Base-by-base conservation (phyloP, 2,888 invertebrate species). In the Melanargia galathea region DNA sequence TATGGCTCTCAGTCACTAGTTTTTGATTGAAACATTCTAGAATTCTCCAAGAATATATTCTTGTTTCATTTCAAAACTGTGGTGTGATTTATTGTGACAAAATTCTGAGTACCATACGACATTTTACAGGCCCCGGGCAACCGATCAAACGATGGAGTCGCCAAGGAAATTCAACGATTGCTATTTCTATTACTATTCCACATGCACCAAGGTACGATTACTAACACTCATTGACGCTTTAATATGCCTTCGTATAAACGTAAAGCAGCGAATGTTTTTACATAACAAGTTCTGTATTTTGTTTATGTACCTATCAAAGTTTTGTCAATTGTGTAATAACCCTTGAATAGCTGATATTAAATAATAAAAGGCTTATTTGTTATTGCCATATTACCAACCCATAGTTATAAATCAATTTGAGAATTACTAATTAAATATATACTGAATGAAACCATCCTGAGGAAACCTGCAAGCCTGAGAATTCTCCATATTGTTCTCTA, bases 181-280 rank as follows among this genome's bases (percentile, higher is more conserved):
- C 87, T 97, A 97, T 87, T 97, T 96, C 92, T 97, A 95, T 87
- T 97, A 96, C 83, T 96, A 97, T 83, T 96, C 96, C 62, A 95
- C 95, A 69, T 97, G 97, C 84, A 94, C 94, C 70, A 97, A 96
- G 94, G 96, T 96, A 90, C 89, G 89, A 18, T 59, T 55, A 48
- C 45, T 60, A 38, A 22, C 38, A 46, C 4, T n/a, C n/a, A 24
- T 24, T 18, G 3, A 18, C 8, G 18, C 13, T 40, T 3, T 48
- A 13, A 16, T 33, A 26, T 33, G 4, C 3, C 24, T 6, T 38
- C 20, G 13, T 43, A 16, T 35, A 61, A 54, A 40, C 35, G 49
- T 38, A 20, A 18, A 18, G 38, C 45, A 16, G 40, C 18, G 16
- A 57, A 58, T 58, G 33, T 60, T 58, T 60, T 62, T 62, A 64